phyloP scores from a whole-genome alignment of 2,888 invertebrate species.

The Spodoptera picta region DNA sequence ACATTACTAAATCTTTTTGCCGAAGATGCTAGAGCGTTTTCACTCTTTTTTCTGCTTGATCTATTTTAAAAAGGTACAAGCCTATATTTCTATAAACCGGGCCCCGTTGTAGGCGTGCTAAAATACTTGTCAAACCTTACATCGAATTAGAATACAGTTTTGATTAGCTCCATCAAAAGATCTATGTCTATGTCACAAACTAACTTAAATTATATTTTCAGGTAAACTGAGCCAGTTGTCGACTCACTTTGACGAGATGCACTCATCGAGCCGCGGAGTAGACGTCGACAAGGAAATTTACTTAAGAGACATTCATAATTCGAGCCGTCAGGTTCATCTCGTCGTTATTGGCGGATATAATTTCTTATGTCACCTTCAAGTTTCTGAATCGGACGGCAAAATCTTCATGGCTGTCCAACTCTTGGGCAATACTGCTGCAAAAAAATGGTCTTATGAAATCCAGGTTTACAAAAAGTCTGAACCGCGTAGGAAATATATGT shows the following conservation, averaged over 20 bases:
- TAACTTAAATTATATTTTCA: conserved; percentile 34
- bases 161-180: too few relatives aligned
- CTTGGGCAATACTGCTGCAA: conserved; percentile 71
- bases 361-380: conserved; percentile 72
- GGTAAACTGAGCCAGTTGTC: conserved; percentile 71
- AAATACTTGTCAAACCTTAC: too few relatives aligned
- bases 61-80: too few relatives aligned
- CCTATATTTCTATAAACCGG: too few relatives aligned
- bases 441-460: conserved; percentile 77
- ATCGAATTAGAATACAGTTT: too few relatives aligned
- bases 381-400: conserved; percentile 55
- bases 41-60: too few relatives aligned
- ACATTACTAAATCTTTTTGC: not conserved
- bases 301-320: conserved; percentile 55
- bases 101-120: too few relatives aligned
- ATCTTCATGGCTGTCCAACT: conserved; percentile 72
- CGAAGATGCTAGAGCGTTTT: not conserved
- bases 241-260: conserved; percentile 68
- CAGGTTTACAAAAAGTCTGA: conserved; percentile 76
- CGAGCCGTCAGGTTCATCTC: conserved; percentile 62
- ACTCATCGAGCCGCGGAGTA: conserved; percentile 62
- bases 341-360: conserved; percentile 64
- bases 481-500: conserved; percentile 69
- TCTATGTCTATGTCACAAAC: too few relatives aligned
- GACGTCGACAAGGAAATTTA: conserved; percentile 70